A percentile compares a stretch with the other conserved stretches of the same genome.
These are phyloP conservation scores for Epistrophe eligans DNA, from an alignment of 2,888 invertebrate genomes.

Conservation along the genomic window DNA sequence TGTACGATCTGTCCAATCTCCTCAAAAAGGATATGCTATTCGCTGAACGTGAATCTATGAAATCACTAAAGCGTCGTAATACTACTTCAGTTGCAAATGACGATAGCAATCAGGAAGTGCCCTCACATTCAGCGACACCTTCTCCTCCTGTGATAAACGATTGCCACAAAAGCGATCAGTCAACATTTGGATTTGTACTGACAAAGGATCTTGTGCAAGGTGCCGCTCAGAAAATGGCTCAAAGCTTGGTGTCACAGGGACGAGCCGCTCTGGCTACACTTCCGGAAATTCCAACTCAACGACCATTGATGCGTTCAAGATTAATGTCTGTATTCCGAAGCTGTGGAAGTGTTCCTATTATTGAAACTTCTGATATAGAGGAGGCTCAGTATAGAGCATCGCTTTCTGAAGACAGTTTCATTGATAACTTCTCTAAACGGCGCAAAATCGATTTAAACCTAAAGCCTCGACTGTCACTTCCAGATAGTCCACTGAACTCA, in stretches of 20 bases:
- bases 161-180: background rate
- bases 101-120: conserved; percentile 63
- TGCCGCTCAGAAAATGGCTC: conserved; percentile 79
- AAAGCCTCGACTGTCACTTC: conserved; percentile 77
- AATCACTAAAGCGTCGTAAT: conserved; percentile 78
- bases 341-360: conserved; percentile 71
- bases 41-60: conserved; percentile 72
- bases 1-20: conserved; percentile 88
- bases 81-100: conserved; percentile 49
- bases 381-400: conserved; percentile 77
- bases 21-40: conserved; percentile 82
- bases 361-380: conserved; percentile 77
- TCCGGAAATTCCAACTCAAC: conserved; percentile 82
- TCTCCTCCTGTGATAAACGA: conserved; percentile 71
- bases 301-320: conserved; percentile 82
- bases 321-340: conserved; percentile 77
- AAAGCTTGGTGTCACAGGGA: conserved; percentile 79
- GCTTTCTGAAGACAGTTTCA: conserved; percentile 80
- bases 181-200: background rate
- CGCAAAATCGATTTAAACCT: conserved; percentile 78
- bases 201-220: conserved; percentile 77
- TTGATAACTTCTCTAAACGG: conserved; percentile 82
- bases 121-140: conserved; percentile 62
- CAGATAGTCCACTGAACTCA: conserved; percentile 79
- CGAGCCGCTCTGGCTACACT: conserved; percentile 81